phyloP scores from a whole-genome alignment of 2,113 vertebrate genomes.

The Eurypyga helias region DNA sequence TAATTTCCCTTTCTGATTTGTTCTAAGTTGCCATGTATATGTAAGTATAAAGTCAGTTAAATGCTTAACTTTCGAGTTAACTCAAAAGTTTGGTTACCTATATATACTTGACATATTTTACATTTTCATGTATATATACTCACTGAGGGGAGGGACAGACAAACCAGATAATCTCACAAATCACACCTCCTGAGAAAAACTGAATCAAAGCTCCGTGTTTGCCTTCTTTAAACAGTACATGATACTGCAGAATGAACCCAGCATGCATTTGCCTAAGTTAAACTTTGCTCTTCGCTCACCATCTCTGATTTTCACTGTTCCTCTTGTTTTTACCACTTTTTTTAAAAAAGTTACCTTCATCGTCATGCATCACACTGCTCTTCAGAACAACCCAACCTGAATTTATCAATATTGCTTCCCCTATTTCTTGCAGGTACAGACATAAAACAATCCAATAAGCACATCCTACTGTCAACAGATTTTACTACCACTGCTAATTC shows the following conservation, averaged over 20 bases:
- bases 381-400: not conserved
- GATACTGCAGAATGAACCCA: not conserved
- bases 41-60: not conserved
- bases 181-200: not conserved
- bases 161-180: not conserved
- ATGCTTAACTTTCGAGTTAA: not conserved
- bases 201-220: not conserved
- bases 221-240: not conserved
- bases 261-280: not conserved
- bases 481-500: not conserved
- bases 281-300: not conserved
- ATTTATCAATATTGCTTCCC: not conserved
- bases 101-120: not conserved
- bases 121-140: not conserved
- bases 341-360: not conserved
- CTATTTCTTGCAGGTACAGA: not conserved
- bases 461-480: not conserved
- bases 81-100: not conserved
- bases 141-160: not conserved
- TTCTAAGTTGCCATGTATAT: too few species aligned
- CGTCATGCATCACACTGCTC: not conserved
- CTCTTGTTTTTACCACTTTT: not conserved
- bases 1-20: not conserved
- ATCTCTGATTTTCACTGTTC: not conserved
- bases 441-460: not conserved